Percentiles rank a stretch among this genome's conserved stretches.
Evolutionary conservation across 2,113 vertebrate species (phyloP).

Genomic region (Ardeotis arabs): DNA sequence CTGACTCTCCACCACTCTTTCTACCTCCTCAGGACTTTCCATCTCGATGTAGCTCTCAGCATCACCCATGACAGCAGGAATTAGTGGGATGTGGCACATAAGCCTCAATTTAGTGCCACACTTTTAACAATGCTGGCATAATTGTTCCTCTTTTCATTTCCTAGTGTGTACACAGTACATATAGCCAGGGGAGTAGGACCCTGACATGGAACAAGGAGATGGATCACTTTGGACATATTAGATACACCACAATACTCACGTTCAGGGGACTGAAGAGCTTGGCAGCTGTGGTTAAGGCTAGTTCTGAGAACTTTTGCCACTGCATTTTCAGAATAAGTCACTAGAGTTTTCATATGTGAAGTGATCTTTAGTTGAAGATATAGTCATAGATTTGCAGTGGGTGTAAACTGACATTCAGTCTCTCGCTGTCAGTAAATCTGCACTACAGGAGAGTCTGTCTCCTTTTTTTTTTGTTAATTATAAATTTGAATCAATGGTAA

Average conservation of each 20-base stretch:
- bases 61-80: neutral
- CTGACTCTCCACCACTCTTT: neutral
- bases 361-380: neutral
- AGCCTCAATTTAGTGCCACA: neutral
- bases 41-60: neutral
- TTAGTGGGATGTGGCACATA: neutral
- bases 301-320: neutral
- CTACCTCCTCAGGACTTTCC: neutral
- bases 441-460: neutral
- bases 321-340: neutral
- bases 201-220: neutral
- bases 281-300: neutral
- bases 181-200: neutral
- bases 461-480: neutral
- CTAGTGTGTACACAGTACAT: too few relatives aligned
- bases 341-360: neutral
- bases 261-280: neutral
- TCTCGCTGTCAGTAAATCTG: neutral
- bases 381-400: neutral
- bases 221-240: neutral
- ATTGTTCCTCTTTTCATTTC: neutral
- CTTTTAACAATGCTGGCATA: neutral
- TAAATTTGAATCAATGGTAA: neutral
- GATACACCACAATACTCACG: neutral
- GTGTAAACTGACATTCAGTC: constrained; percentile 15